A percentile compares a stretch with the other conserved stretches of the same genome.
Evolutionary conservation across 2,113 vertebrate species (phyloP).

Genomic region (Haplotaxodon microlepis): DNA sequence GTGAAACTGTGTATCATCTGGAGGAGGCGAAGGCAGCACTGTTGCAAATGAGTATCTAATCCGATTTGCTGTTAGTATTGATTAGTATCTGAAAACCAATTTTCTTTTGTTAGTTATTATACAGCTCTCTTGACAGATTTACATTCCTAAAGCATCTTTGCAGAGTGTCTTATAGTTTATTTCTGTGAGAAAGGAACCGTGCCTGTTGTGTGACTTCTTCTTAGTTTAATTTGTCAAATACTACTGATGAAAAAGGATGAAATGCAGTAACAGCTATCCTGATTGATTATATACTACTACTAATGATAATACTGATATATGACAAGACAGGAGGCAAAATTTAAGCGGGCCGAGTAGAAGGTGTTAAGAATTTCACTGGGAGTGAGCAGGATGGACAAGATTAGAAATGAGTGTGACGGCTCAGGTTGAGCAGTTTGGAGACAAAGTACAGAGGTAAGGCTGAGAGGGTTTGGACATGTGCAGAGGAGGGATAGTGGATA

Average conservation of each 20-base stretch:
- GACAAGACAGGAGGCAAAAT: background rate
- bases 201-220: background rate
- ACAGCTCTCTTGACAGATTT: background rate
- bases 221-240: background rate
- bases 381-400: background rate
- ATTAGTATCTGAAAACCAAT: background rate
- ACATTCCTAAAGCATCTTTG: background rate
- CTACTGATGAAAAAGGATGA: background rate
- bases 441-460: background rate
- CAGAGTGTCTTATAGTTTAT: background rate
- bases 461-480: background rate
- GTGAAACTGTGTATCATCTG: background rate
- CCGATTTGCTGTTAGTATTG: background rate
- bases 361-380: background rate
- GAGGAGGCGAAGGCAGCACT: background rate
- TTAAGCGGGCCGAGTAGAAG: fast-evolving
- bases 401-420: background rate
- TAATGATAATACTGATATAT: background rate
- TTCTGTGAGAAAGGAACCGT: background rate
- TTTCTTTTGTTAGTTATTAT: background rate
- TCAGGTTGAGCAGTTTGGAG: background rate
- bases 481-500: background rate
- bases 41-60: background rate
- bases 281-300: background rate
- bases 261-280: background rate